phyloP scores from a whole-genome alignment of 2,888 invertebrate genomes.

The Agriotes lineatus region DNA sequence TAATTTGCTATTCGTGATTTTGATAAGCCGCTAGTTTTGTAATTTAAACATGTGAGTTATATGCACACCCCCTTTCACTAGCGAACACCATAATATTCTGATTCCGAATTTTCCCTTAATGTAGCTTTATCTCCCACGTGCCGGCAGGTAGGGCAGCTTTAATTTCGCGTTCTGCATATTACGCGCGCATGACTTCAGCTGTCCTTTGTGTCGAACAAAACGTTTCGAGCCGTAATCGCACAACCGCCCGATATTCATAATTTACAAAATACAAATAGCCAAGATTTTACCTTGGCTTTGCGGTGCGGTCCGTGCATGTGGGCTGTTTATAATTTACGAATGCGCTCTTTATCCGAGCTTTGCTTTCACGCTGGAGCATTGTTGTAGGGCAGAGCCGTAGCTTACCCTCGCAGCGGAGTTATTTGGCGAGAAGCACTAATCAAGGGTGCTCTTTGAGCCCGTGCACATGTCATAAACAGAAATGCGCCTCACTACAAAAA shows the following conservation, averaged over 20 bases:
- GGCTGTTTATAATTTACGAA: slow-evolving; percentile 45
- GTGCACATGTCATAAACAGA: slow-evolving; percentile 41
- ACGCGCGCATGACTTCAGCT: background rate
- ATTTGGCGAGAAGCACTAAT: slow-evolving; percentile 42
- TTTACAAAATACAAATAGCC: slow-evolving; percentile 49
- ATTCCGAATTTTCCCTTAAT: too few relatives aligned
- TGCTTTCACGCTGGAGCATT: slow-evolving; percentile 40
- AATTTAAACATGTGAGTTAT: too few relatives aligned
- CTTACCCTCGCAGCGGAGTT: slow-evolving; percentile 30
- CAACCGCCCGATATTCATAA: slow-evolving; percentile 35
- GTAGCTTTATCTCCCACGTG: too few relatives aligned
- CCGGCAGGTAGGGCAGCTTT: background rate
- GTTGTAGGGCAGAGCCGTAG: slow-evolving; percentile 31
- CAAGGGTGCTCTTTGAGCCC: slow-evolving; percentile 43
- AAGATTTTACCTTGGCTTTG: slow-evolving; percentile 44
- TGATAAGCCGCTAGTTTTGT: too few relatives aligned
- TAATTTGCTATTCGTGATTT: too few relatives aligned
- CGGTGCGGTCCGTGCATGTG: slow-evolving; percentile 39
- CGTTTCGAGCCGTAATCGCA: background rate
- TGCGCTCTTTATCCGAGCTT: slow-evolving; percentile 38
- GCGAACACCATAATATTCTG: too few relatives aligned
- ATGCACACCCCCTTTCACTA: too few relatives aligned
- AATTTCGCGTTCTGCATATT: background rate
- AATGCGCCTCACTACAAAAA: slow-evolving; percentile 34
- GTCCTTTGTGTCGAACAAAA: slow-evolving; percentile 3